phyloP scores from a whole-genome alignment of 2,888 invertebrate species.

The Clusia tigrina region DNA sequence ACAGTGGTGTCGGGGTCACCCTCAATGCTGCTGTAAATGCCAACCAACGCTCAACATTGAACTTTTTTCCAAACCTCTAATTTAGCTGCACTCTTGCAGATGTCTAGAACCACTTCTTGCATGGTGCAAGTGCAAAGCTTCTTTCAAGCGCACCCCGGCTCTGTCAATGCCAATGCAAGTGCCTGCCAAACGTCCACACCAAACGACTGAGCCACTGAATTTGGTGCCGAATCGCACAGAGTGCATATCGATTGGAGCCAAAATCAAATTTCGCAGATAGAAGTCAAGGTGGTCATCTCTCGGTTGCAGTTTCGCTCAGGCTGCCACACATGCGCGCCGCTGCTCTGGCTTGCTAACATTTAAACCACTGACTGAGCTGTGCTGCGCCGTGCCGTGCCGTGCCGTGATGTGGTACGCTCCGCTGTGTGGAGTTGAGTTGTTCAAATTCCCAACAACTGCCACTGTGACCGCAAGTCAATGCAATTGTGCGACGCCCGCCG shows the following conservation, averaged over 20 bases:
- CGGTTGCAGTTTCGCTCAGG: background rate
- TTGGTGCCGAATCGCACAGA: background rate
- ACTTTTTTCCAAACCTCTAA: too few relatives aligned
- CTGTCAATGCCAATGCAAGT: background rate
- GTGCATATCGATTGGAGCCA: background rate
- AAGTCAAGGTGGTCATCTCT: constrained; percentile 40
- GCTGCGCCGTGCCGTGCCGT: background rate
- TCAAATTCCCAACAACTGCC: background rate
- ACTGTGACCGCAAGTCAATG: too few relatives aligned
- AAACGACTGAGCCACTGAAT: background rate
- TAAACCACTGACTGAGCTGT: background rate
- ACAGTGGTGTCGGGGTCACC: too few relatives aligned
- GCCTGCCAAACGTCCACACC: background rate
- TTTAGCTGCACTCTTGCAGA: too few relatives aligned
- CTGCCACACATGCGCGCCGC: background rate
- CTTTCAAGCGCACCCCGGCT: background rate
- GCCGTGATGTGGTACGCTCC: too few relatives aligned
- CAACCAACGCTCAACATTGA: too few relatives aligned
- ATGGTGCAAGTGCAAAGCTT: too few relatives aligned
- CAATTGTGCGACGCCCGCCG: background rate
- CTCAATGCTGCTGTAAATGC: too few relatives aligned
- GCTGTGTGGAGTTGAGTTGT: too few relatives aligned
- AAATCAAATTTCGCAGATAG: constrained; percentile 25
- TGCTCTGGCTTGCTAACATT: background rate
- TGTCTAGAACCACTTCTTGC: too few relatives aligned